Evolutionary conservation across 2,113 vertebrate species (phyloP).

Genomic region (Mandrillus leucophaeus): DNA sequence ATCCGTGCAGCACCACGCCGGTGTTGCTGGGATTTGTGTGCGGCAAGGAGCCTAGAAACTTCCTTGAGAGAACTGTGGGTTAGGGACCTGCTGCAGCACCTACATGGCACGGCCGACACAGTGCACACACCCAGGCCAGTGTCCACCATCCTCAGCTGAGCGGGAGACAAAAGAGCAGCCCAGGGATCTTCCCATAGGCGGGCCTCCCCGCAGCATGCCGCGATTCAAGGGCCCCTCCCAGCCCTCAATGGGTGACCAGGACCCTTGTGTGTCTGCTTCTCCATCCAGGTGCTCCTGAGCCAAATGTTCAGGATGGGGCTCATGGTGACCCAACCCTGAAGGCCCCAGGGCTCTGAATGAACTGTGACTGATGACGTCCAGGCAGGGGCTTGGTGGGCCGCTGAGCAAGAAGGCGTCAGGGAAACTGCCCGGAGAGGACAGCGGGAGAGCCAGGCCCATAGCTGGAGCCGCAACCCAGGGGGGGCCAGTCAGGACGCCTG

Average conservation of each 20-base stretch:
- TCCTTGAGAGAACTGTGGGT: background rate
- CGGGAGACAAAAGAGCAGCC: background rate
- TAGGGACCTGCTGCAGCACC: background rate
- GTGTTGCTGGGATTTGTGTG: background rate
- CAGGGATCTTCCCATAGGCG: accelerated
- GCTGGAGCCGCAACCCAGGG: background rate
- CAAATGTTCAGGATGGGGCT: background rate
- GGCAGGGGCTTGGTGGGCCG: background rate
- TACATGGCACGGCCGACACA: accelerated
- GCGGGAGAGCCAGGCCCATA: accelerated
- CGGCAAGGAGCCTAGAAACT: background rate
- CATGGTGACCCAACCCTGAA: accelerated
- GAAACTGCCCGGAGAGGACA: too few relatives aligned
- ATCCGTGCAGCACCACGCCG: accelerated
- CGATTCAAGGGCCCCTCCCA: too few relatives aligned
- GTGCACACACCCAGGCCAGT: background rate
- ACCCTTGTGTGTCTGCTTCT: background rate
- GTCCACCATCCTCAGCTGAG: background rate
- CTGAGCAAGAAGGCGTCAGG: accelerated
- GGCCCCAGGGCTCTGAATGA: background rate
- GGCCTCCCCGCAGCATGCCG: too few relatives aligned
- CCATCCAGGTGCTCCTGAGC: background rate
- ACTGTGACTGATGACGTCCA: background rate
- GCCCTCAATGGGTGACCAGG: background rate
- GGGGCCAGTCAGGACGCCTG: accelerated